Percentiles rank a stretch among this genome's conserved stretches.
phyloP scores from a whole-genome alignment of 2,888 invertebrate species.

The Sminthurides aquaticus region DNA sequence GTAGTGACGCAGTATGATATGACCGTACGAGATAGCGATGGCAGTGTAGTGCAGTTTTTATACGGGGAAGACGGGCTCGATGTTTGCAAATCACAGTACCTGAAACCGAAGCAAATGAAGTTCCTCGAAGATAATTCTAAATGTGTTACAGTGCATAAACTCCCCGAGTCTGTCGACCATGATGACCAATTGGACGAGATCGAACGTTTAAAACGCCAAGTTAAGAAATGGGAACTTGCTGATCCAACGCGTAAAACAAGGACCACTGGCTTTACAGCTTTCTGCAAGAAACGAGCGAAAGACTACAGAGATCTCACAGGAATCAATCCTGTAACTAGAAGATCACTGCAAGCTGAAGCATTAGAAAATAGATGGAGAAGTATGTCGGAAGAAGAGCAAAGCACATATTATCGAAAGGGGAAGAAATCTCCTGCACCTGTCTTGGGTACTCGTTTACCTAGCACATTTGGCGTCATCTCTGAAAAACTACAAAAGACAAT shows the following conservation, averaged over 20 bases:
- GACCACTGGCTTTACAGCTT: constrained; percentile 56
- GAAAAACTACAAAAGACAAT: constrained; percentile 69
- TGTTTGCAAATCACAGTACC: constrained; percentile 75
- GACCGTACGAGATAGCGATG: constrained; percentile 92
- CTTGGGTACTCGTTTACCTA: constrained; percentile 48
- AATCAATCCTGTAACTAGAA: constrained; percentile 52
- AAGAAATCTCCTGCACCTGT: constrained; percentile 66
- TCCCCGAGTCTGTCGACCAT: background rate
- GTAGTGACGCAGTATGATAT: constrained; percentile 85
- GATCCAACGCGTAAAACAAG: constrained; percentile 47
- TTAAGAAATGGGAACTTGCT: constrained; percentile 27
- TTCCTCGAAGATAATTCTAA: constrained; percentile 75
- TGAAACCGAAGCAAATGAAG: constrained; percentile 64
- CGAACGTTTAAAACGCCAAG: constrained; percentile 7
- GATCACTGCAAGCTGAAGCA: constrained; percentile 56
- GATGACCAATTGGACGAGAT: constrained; percentile 1
- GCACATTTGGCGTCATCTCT: constrained; percentile 72
- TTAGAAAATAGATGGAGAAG: constrained; percentile 62
- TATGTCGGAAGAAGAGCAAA: constrained; percentile 52
- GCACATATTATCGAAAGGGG: constrained; percentile 9
- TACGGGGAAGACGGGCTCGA: constrained; percentile 94
- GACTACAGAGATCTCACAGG: constrained; percentile 47
- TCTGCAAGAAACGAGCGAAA: constrained; percentile 53
- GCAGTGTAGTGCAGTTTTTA: constrained; percentile 75
- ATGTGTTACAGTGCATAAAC: background rate